Evolutionary conservation across 2,888 invertebrate genomes (phyloP).

Genomic region (Nysson spinosus): DNA sequence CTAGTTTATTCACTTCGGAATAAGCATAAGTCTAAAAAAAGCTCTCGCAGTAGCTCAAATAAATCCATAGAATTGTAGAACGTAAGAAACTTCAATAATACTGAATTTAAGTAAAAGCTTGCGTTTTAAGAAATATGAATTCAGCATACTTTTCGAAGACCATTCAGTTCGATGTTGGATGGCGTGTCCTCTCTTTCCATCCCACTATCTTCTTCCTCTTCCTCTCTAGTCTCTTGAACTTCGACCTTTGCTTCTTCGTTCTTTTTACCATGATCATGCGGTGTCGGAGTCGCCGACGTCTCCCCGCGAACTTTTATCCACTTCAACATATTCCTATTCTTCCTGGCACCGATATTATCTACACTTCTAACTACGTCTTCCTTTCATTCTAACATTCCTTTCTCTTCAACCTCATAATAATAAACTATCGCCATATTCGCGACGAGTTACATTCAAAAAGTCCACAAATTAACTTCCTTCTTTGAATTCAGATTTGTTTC

Average conservation of each 20-base stretch:
- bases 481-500: no score
- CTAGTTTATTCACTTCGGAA: no score
- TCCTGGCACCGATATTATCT: not conserved
- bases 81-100: no score
- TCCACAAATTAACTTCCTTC: no score
- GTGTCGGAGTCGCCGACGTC: conserved; percentile 50
- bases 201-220: conserved; percentile 72
- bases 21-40: no score
- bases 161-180: conserved; percentile 67
- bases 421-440: no score
- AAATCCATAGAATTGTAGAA: no score
- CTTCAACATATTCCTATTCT: conserved; percentile 70
- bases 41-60: no score
- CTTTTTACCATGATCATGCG: conserved; percentile 24
- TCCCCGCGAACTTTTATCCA: conserved; percentile 76
- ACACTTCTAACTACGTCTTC: not conserved
- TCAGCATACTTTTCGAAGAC: conserved; percentile 72
- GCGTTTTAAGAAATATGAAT: not conserved
- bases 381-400: conserved; percentile 5
- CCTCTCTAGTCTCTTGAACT: conserved; percentile 59
- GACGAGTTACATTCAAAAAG: no score
- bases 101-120: not conserved
- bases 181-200: conserved; percentile 73
- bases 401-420: not conserved
- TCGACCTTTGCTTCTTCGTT: conserved; percentile 35